Evolutionary conservation across 1,140 invertebrate species (phyloP).

Genomic region (Cephus cinctus): DNA sequence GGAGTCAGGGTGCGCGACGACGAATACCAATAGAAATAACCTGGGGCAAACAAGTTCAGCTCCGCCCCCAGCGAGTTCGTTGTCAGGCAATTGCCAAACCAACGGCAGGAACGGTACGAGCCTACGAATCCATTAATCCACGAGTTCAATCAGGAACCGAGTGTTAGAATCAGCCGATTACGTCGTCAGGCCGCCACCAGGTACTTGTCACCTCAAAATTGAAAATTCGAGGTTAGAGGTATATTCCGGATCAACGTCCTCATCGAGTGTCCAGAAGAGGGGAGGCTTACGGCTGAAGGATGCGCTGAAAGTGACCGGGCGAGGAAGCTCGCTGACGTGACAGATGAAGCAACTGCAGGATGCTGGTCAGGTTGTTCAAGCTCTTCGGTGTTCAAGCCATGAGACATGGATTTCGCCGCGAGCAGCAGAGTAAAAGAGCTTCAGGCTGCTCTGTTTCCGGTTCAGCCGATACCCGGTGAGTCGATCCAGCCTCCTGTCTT

Average conservation of each 20-base stretch:
- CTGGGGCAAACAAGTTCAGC: conserved; percentile 20
- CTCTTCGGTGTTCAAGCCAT: conserved; percentile 8
- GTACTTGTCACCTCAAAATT: too few relatives aligned
- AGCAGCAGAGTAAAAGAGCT: conserved; percentile 58
- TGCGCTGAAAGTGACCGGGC: too few relatives aligned
- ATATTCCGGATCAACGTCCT: background rate
- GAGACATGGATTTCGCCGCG: conserved; percentile 27
- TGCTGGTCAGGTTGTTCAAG: conserved; percentile 5
- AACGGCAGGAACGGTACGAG: too few relatives aligned
- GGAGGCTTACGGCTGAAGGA: background rate
- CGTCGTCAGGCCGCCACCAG: too few relatives aligned
- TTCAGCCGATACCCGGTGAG: conserved; percentile 46
- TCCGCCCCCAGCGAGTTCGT: conserved; percentile 34
- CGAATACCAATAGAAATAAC: background rate
- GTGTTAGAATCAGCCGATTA: too few relatives aligned
- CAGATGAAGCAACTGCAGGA: conserved; percentile 9
- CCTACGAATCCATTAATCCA: too few relatives aligned
- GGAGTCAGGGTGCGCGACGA: conserved; percentile 5
- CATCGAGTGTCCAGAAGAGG: background rate
- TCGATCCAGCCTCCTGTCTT: conserved; percentile 4
- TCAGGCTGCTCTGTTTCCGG: conserved; percentile 62
- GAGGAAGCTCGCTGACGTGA: conserved; percentile 12
- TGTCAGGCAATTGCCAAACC: conserved; percentile 40
- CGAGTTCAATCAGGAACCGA: too few relatives aligned
- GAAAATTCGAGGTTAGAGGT: background rate